Percentiles rank a stretch among this genome's conserved stretches.
phyloP scores from a whole-genome alignment of 2,113 vertebrate species.

The Crotalus horridus region DNA sequence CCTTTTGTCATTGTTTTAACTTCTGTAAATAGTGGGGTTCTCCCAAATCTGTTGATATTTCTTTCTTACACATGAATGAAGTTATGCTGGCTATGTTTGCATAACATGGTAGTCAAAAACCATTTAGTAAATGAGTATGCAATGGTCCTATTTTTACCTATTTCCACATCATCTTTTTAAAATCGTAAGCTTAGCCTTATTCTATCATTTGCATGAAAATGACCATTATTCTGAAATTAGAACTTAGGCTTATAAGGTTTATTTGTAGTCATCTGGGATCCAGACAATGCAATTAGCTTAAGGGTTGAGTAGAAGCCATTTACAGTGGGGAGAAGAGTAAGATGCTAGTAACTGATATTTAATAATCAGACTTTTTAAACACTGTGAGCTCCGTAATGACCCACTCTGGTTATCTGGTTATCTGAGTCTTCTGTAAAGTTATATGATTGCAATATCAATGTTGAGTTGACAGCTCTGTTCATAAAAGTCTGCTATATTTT shows the following conservation, averaged over 20 bases:
- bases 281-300: background rate
- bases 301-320: background rate
- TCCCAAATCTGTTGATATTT: background rate
- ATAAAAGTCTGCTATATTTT: background rate
- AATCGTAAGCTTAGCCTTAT: background rate
- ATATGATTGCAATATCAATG: background rate
- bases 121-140: background rate
- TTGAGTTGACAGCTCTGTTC: background rate
- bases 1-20: background rate
- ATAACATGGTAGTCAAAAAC: background rate
- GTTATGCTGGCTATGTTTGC: background rate
- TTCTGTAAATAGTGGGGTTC: background rate
- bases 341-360: background rate
- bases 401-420: background rate
- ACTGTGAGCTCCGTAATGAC: background rate
- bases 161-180: background rate
- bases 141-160: background rate
- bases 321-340: background rate
- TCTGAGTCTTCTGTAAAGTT: background rate
- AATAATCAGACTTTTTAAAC: background rate
- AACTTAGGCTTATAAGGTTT: background rate
- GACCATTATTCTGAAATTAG: background rate
- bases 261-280: background rate
- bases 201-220: background rate
- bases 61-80: background rate